Conservation (phyloP, 2,888 invertebrate genomes). For the Parnassius orleans region DNA sequence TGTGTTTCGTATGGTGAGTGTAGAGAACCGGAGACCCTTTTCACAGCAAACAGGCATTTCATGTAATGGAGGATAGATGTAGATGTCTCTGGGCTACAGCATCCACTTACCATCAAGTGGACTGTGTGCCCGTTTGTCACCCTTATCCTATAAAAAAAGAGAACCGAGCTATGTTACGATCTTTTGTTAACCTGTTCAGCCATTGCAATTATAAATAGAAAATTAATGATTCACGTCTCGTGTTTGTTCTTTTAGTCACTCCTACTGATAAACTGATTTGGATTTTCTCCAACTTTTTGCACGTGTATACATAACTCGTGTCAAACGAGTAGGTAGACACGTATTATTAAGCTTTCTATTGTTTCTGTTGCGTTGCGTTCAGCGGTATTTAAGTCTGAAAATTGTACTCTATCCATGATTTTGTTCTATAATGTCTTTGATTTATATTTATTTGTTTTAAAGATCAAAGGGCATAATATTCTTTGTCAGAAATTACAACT, state of each 20-base stretch:
- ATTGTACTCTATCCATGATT: constrained; percentile 3
- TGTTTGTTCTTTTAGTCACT: constrained; percentile 20
- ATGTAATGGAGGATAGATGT: no score
- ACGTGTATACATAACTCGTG: constrained; percentile 7
- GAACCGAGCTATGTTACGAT: neutral
- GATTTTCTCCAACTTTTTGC: constrained; percentile 24
- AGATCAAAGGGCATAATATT: neutral
- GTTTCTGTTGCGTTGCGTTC: constrained; percentile 1
- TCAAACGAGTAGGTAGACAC: neutral
- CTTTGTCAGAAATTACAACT: neutral
- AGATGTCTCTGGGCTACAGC: no score
- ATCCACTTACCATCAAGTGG: no score
- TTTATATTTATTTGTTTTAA: neutral
- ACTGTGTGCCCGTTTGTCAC: no score
- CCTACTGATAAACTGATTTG: constrained; percentile 23
- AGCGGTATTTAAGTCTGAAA: constrained; percentile 7
- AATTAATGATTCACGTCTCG: constrained; percentile 20
- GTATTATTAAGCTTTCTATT: constrained; percentile 15
- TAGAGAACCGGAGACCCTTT: no score
- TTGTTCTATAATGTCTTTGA: constrained; percentile 5
- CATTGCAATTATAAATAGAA: constrained; percentile 20
- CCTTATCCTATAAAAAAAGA: no score
- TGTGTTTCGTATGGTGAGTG: no score
- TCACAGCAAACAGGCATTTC: no score
- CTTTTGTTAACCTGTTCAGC: constrained; percentile 15